Evolutionary conservation across 2,797 vertebrate genomes (phyloP).

Genomic region (Ptychadena robeensis): DNA sequence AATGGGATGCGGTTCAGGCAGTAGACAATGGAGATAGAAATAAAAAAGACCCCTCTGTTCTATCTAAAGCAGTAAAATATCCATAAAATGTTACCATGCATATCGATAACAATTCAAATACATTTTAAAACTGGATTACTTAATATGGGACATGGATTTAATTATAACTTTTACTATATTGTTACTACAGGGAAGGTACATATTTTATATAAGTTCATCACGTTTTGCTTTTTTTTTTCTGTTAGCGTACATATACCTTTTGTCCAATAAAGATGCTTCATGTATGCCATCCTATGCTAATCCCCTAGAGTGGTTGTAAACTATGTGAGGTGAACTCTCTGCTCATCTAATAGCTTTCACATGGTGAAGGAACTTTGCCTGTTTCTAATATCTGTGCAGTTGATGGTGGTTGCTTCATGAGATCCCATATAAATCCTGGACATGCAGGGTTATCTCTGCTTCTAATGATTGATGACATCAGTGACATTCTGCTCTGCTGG

Average conservation of each 20-base stretch:
- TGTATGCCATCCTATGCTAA: not conserved
- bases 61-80: no score
- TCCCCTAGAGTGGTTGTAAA: not conserved
- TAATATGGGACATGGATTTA: no score
- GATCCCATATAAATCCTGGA: not conserved
- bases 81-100: no score
- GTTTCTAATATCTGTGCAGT: not conserved
- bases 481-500: conserved; percentile 1
- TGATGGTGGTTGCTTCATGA: not conserved
- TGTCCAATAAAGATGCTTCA: not conserved
- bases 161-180: no score
- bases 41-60: no score
- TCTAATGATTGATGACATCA: not conserved
- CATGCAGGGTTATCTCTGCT: conserved; percentile 1
- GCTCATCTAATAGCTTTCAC: conserved; percentile 22
- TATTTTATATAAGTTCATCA: not conserved
- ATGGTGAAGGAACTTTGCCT: conserved; percentile 8
- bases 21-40: no score
- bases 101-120: no score
- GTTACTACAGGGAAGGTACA: no score
- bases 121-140: no score
- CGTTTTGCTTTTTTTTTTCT: not conserved
- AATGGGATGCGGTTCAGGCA: no score
- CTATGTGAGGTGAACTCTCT: not conserved
- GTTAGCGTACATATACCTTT: not conserved